These are phyloP conservation scores for Campylomormyrus tamandua DNA, from an alignment of 2,113 vertebrate species.

Conservation along the genomic window DNA sequence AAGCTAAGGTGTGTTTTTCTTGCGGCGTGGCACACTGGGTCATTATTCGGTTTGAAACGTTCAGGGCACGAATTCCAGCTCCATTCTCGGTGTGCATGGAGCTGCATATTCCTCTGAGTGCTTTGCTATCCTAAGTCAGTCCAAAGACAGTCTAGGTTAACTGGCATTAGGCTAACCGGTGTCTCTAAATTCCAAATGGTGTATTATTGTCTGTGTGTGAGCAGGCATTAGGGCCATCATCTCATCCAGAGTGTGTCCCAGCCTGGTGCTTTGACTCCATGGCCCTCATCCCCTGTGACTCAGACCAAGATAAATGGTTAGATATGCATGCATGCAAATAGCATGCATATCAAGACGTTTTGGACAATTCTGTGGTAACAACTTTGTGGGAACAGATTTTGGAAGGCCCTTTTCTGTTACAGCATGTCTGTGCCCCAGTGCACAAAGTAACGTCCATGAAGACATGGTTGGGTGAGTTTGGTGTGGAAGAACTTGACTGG, in stretches of 20 bases:
- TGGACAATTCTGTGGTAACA: background rate
- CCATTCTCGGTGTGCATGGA: background rate
- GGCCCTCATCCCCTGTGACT: background rate
- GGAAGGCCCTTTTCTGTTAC: background rate
- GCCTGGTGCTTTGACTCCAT: background rate
- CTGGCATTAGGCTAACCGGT: background rate
- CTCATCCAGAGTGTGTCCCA: background rate
- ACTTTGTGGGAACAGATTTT: background rate
- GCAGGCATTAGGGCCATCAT: background rate
- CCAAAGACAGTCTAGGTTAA: background rate
- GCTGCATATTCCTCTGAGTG: background rate
- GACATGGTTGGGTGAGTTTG: background rate
- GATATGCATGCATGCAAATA: background rate
- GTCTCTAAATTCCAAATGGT: background rate
- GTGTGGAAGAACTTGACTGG: background rate
- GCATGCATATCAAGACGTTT: background rate
- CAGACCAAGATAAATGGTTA: background rate
- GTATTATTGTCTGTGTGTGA: background rate
- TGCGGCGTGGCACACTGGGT: background rate
- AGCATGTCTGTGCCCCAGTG: background rate
- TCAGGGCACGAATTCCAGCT: background rate
- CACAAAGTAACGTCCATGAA: background rate
- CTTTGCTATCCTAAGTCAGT: background rate
- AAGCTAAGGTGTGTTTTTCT: background rate
- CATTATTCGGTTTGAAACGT: background rate